phyloP scores from a whole-genome alignment of 2,888 invertebrate species.

The Vesta saturnalis region DNA sequence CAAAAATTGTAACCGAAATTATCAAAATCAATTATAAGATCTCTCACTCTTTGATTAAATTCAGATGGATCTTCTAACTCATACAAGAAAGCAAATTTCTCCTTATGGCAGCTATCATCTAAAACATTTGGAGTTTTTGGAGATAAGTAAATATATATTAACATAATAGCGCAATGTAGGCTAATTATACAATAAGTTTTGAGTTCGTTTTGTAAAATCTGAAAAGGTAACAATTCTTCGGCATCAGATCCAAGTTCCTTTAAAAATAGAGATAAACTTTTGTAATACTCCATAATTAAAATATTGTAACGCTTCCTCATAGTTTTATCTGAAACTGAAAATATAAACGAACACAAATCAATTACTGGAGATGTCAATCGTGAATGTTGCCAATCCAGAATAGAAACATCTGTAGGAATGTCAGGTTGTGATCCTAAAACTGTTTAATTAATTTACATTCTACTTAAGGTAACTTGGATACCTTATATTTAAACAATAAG shows the following conservation, averaged over 20 bases:
- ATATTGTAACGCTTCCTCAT: constrained; percentile 41
- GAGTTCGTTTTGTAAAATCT: not conserved
- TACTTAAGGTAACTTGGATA: not conserved
- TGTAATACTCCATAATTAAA: constrained; percentile 24
- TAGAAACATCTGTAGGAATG: constrained; percentile 15
- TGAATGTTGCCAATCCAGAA: constrained; percentile 46
- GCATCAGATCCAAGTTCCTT: not conserved
- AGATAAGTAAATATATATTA: constrained; percentile 42
- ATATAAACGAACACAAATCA: constrained; percentile 54
- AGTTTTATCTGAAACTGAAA: constrained; percentile 48
- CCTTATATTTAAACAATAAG: constrained; percentile 43
- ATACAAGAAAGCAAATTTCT: not conserved
- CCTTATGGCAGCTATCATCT: not conserved
- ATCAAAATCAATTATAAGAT: constrained; percentile 28
- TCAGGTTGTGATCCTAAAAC: constrained; percentile 21
- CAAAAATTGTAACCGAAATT: constrained; percentile 15
- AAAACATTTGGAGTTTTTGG: constrained; percentile 41
- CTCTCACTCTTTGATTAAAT: constrained; percentile 36
- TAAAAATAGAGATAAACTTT: constrained; percentile 40
- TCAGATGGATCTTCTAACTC: constrained; percentile 18
- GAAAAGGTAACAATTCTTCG: not conserved
- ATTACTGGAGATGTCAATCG: constrained; percentile 44
- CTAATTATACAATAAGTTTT: not conserved
- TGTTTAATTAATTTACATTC: too few relatives aligned
- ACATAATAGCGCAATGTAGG: not conserved